Conservation (phyloP, 2,113 vertebrate genomes). For the Bos indicus region DNA sequence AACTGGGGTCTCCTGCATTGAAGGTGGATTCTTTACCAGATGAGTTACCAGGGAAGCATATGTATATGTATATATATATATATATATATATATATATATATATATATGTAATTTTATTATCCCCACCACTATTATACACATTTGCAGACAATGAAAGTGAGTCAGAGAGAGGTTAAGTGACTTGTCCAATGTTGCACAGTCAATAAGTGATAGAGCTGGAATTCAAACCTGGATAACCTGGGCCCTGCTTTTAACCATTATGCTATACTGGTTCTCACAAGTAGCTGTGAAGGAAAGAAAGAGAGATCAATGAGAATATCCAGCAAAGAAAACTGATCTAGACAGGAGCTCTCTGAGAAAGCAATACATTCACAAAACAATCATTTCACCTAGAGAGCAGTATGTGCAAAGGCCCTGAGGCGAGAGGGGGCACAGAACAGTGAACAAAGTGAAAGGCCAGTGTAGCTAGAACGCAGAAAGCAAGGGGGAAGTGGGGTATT, state of each 20-base stretch:
- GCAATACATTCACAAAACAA: not conserved
- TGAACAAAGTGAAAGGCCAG: not conserved
- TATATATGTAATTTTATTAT: not conserved
- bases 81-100: no score
- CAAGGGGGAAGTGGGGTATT: not conserved
- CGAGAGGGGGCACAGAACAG: not conserved
- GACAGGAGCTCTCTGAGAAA: not conserved
- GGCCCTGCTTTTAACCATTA: not conserved
- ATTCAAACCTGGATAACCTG: not conserved
- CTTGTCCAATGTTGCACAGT: not conserved
- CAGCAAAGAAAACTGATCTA: not conserved
- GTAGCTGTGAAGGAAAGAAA: not conserved
- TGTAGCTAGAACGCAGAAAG: not conserved
- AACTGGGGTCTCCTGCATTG: not conserved
- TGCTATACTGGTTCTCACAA: not conserved
- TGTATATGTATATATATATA: not conserved
- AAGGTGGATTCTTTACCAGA: not conserved
- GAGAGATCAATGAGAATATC: not conserved
- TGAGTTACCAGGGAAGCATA: not conserved
- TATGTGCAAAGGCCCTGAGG: not conserved
- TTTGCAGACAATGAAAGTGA: not conserved
- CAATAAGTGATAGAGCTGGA: not conserved
- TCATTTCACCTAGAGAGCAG: not conserved
- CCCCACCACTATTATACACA: not conserved
- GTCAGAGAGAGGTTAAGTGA: not conserved